Evolutionary conservation across 2,797 vertebrate genomes (phyloP).

Genomic region (Lithobates pipiens): DNA sequence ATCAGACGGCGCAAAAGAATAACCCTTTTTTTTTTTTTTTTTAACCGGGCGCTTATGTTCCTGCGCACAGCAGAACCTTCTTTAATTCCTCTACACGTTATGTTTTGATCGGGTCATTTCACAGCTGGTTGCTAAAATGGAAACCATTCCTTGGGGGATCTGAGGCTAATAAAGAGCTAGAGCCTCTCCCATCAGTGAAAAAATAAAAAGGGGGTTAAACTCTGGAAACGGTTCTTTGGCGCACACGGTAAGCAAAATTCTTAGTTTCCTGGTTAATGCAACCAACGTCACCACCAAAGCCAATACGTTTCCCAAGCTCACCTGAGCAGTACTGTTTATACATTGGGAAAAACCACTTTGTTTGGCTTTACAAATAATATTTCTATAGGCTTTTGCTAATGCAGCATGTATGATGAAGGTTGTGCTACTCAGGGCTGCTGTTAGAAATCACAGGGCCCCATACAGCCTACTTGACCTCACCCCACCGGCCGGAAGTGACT

Average conservation of each 20-base stretch:
- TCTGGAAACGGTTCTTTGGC: constrained; percentile 43
- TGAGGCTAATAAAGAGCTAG: constrained; percentile 22
- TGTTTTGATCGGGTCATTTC: constrained; percentile 53
- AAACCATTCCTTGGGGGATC: constrained; percentile 32
- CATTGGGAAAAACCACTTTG: background rate
- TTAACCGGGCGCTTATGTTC: constrained; percentile 48
- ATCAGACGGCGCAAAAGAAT: constrained; percentile 55
- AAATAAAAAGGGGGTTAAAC: constrained; percentile 1
- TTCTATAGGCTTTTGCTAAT: too few relatives aligned
- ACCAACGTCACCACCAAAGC: background rate
- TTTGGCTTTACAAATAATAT: background rate
- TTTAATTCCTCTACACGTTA: constrained; percentile 59
- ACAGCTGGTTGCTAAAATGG: constrained; percentile 43
- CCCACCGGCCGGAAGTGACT: too few relatives aligned
- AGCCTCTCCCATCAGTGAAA: background rate
- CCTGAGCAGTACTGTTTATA: too few relatives aligned
- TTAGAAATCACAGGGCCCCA: too few relatives aligned
- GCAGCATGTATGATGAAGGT: background rate
- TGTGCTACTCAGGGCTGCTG: background rate
- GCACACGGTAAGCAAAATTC: background rate
- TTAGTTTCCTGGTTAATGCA: constrained; percentile 3
- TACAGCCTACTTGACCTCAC: too few relatives aligned
- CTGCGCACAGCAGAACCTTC: constrained; percentile 41
- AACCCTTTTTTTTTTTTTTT: constrained; percentile 10
- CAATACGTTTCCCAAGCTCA: background rate